Conservation (phyloP, 1,140 invertebrate genomes). For the Drosophila micromelanica region DNA sequence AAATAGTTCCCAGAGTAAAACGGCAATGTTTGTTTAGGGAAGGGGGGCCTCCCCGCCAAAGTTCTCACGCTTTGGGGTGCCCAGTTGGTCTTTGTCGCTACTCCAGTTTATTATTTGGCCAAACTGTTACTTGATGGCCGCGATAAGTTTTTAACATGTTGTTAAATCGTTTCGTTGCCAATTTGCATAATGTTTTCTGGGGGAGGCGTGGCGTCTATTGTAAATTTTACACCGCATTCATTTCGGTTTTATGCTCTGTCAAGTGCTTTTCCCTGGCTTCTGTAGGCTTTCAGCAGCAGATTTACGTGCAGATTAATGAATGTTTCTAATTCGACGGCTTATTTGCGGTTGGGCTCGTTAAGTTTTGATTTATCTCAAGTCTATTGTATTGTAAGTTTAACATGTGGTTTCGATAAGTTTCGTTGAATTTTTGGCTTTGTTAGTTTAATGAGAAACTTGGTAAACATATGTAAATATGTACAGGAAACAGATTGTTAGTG, state of each 20-base stretch:
- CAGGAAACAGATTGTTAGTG: too few species aligned
- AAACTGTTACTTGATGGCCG: constrained; percentile 61
- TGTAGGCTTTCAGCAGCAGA: neutral
- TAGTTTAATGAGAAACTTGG: too few species aligned
- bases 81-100: constrained; percentile 2
- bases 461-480: too few species aligned
- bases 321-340: neutral
- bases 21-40: constrained; percentile 12
- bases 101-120: constrained; percentile 71
- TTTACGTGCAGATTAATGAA: constrained; percentile 13
- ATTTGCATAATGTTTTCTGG: constrained; percentile 65
- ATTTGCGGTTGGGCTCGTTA: constrained; percentile 5
- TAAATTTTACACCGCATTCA: constrained; percentile 45
- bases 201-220: neutral
- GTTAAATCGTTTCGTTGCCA: constrained; percentile 62
- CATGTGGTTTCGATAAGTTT: constrained; percentile 6
- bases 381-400: neutral
- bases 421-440: neutral
- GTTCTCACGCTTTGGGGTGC: constrained; percentile 50
- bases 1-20: constrained; percentile 19
- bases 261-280: constrained; percentile 33
- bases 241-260: constrained; percentile 37
- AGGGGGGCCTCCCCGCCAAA: constrained; percentile 3
- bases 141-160: constrained; percentile 64
- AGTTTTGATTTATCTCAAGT: constrained; percentile 14